Evolutionary conservation across 2,888 invertebrate genomes (phyloP), one percentile per base, ranked within the genome.

Genomic region (Hemicrepidius hirtus): DNA sequence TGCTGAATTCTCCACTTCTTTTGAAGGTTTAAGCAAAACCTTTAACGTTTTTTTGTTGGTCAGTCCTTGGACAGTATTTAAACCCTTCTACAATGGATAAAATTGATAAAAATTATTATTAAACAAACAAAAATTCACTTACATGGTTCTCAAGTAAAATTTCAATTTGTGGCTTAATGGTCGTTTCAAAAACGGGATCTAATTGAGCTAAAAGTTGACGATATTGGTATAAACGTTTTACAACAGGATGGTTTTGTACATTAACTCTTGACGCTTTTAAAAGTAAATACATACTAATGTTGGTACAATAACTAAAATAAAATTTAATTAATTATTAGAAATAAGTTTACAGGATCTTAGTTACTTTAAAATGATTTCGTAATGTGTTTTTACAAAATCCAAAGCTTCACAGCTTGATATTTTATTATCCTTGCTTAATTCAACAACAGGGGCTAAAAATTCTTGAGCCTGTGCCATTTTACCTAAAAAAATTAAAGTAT

Each of bases 191-290:
- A 65, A 92, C 89, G 9, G 91, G 90, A 77, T 93, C 92, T 77
- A 96, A 86, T 87, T 95, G 92, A 75, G 91, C 90, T 55, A 96
- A 86, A 80, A 96, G 88, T 84, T 95, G 91, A 74, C 93, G 90
- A 81, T 94, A 94, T 82, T 96, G 95, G 71, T 94, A 92, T 63
- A 98, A 88, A 75, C 95, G 90, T 83, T 95, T 94, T 49, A 95
- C 91, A 12, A 98, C 92, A n/a, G 98, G 98, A 88, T 99, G 98
- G 79, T 93, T 92, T 80, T 92, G 91, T 20, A 95, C 89, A 66
- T 91, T 89, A 20, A 90, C 87, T 80, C 91, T 92, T 82, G 93
- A 92, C 66, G 94, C 90, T 88, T 97, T 97, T 13, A 98, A 86
- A 78, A 95, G 88, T 78, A 98, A 85, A 85, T 97, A 97, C 86